Evolutionary conservation across 1,140 invertebrate genomes (phyloP).

Genomic region (Lanistes nyassanus): DNA sequence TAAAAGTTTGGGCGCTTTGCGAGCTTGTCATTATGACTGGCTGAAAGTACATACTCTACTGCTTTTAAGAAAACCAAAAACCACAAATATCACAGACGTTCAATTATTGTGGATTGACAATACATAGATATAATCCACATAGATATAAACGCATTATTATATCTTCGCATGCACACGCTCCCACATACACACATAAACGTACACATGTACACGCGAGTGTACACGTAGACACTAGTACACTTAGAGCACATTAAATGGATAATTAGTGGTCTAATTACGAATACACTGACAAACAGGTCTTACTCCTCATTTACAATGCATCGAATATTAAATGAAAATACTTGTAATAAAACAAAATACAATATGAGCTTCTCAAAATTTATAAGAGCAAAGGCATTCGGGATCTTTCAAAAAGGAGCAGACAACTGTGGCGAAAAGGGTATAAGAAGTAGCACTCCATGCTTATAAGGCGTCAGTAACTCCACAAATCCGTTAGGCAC

Average conservation of each 20-base stretch:
- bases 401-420: too few relatives aligned
- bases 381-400: background rate
- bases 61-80: too few relatives aligned
- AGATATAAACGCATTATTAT: too few relatives aligned
- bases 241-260: background rate
- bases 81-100: too few relatives aligned
- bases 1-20: too few relatives aligned
- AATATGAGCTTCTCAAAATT: background rate
- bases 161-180: constrained; percentile 1
- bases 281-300: constrained; percentile 5
- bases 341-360: background rate
- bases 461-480: background rate
- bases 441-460: too few relatives aligned
- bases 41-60: too few relatives aligned
- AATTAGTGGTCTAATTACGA: background rate
- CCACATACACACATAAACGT: constrained; percentile 12
- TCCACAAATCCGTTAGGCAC: background rate
- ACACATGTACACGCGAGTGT: constrained; percentile 6
- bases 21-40: too few relatives aligned
- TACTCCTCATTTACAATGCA: background rate
- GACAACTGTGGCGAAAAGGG: too few relatives aligned
- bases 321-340: background rate
- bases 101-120: too few relatives aligned
- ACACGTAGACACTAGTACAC: background rate
- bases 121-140: too few relatives aligned